phyloP scores from a whole-genome alignment of 2,113 vertebrate species.

The Sisor rabdophorus region DNA sequence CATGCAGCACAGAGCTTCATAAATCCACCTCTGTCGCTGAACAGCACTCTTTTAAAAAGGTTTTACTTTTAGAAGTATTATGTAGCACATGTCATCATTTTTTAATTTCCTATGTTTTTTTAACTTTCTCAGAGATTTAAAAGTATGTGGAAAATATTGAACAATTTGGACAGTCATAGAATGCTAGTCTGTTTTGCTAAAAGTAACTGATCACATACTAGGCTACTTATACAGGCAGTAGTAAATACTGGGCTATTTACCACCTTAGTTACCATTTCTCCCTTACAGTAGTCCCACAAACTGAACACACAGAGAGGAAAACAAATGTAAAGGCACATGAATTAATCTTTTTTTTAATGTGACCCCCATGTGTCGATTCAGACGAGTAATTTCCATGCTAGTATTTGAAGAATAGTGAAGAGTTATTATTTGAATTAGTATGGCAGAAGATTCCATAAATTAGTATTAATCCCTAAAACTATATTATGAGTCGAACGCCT shows the following conservation, averaged over 20 bases:
- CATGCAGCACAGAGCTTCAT: conserved; percentile 5
- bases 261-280: conserved; percentile 57
- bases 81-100: too few species aligned
- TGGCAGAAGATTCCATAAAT: too few species aligned
- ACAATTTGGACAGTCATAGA: background rate
- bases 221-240: conserved; percentile 38
- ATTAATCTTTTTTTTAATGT: conserved; percentile 43
- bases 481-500: too few species aligned
- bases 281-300: conserved; percentile 28
- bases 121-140: background rate
- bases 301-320: conserved; percentile 33
- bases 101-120: too few species aligned
- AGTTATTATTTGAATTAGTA: too few species aligned
- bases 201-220: conserved; percentile 42
- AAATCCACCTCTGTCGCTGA: conserved; percentile 35
- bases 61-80: background rate
- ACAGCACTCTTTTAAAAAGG: background rate
- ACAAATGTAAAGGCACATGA: conserved; percentile 39
- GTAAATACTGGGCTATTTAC: conserved; percentile 54
- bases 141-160: background rate
- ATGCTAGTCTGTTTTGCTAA: conserved; percentile 5
- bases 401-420: too few species aligned
- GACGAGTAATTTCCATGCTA: background rate
- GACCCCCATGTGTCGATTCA: conserved; percentile 13
- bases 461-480: too few species aligned